Conservation (phyloP, 64 coral and sea anemone species). For the Hydrozoanthus tunicans region DNA sequence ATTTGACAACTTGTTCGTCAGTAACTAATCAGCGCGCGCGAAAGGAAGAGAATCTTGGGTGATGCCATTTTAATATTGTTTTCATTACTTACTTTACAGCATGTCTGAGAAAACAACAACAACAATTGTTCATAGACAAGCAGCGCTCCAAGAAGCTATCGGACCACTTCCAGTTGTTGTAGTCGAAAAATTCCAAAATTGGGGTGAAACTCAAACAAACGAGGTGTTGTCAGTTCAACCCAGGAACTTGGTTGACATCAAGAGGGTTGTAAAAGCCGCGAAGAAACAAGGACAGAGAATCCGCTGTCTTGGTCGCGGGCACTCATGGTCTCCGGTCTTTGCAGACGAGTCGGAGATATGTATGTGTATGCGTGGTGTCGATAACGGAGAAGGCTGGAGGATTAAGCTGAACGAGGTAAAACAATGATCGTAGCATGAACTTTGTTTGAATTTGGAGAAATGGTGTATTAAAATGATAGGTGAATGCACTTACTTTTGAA, state of each 20-base stretch:
- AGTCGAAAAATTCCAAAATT: conserved; percentile 36
- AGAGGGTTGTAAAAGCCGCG: conserved; percentile 31
- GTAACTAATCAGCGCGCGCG: too few relatives aligned
- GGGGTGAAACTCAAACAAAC: conserved; percentile 39
- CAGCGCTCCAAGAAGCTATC: neutral
- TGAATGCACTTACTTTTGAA: too few relatives aligned
- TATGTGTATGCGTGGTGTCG: conserved; percentile 22
- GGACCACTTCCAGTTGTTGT: conserved; percentile 30
- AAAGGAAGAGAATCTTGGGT: too few relatives aligned
- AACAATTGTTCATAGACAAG: conserved; percentile 20
- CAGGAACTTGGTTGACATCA: conserved; percentile 16
- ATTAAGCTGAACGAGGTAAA: conserved; percentile 45
- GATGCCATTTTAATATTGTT: too few relatives aligned
- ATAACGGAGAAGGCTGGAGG: conserved; percentile 40
- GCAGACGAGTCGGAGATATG: conserved; percentile 28
- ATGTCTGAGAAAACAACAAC: neutral
- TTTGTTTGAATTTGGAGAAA: too few relatives aligned
- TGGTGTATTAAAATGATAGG: too few relatives aligned
- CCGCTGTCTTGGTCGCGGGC: conserved; percentile 45
- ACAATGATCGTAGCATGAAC: too few relatives aligned
- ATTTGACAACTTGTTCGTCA: too few relatives aligned
- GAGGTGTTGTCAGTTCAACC: conserved; percentile 42
- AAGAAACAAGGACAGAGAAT: neutral
- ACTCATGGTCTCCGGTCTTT: conserved; percentile 51
- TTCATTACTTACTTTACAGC: neutral